phyloP scores from a whole-genome alignment of 2,888 invertebrate species.

The Opisthograptis luteolata region DNA sequence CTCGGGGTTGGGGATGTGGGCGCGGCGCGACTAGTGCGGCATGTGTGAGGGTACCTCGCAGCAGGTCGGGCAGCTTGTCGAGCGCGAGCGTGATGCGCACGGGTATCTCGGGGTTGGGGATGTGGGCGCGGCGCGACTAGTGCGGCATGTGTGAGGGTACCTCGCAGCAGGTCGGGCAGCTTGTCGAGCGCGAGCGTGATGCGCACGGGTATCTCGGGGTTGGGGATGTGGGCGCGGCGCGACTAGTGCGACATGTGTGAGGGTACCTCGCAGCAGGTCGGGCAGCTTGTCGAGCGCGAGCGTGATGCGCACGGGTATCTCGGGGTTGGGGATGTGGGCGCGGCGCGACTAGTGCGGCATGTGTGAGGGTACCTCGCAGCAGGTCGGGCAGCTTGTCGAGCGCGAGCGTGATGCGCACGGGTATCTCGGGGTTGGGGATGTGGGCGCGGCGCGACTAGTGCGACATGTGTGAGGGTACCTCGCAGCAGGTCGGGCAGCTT shows the following conservation, averaged over 20 bases:
- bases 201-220: slow-evolving; percentile 94
- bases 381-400: slow-evolving; percentile 92
- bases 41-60: too few relatives aligned
- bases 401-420: slow-evolving; percentile 91
- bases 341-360: too few relatives aligned
- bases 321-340: too few relatives aligned
- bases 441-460: too few relatives aligned
- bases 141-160: slow-evolving; percentile 74
- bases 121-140: too few relatives aligned
- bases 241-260: too few relatives aligned
- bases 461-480: slow-evolving; percentile 78
- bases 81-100: slow-evolving; percentile 91
- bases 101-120: slow-evolving; percentile 93
- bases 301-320: slow-evolving; percentile 93
- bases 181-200: slow-evolving; percentile 92
- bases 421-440: slow-evolving; percentile 92
- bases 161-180: slow-evolving; percentile 91
- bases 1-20: too few relatives aligned
- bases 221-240: too few relatives aligned
- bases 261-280: slow-evolving; percentile 92
- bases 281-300: slow-evolving; percentile 92
- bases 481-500: slow-evolving; percentile 92
- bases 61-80: slow-evolving; percentile 91
- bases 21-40: too few relatives aligned
- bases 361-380: slow-evolving; percentile 91